Percentiles rank a stretch among this genome's conserved stretches.
Evolutionary conservation across 2,888 invertebrate genomes (phyloP).

Genomic region (Drosophila algonquin): DNA sequence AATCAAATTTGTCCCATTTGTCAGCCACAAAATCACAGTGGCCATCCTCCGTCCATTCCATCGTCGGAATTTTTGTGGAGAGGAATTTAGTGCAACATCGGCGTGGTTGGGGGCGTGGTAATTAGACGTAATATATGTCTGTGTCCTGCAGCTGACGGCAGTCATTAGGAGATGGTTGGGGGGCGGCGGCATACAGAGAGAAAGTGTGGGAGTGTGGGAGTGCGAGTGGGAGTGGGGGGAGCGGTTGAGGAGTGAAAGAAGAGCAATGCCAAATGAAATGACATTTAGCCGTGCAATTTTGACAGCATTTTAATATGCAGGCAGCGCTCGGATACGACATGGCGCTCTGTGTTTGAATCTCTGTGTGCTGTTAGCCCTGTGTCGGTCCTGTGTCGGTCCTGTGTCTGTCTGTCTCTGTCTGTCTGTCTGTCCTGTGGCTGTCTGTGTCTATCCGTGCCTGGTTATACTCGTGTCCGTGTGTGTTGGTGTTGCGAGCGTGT

Average conservation of each 20-base stretch:
- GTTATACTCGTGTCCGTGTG: not conserved
- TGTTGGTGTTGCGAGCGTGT: slow-evolving; percentile 8
- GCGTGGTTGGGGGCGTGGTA: slow-evolving; percentile 27
- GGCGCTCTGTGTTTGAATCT: not conserved
- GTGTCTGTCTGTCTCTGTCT: slow-evolving; percentile 1
- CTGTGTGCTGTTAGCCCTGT: not conserved
- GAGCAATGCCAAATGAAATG: slow-evolving; percentile 63
- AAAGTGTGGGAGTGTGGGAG: not conserved
- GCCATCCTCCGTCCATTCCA: not conserved
- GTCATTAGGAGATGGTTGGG: slow-evolving; percentile 1
- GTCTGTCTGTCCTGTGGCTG: no score
- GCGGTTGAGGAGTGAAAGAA: slow-evolving; percentile 17
- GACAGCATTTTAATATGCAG: slow-evolving; percentile 73
- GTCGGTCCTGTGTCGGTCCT: not conserved
- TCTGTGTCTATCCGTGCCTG: slow-evolving; percentile 4
- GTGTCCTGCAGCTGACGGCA: slow-evolving; percentile 51
- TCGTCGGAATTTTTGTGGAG: slow-evolving; percentile 1
- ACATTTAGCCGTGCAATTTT: slow-evolving; percentile 74
- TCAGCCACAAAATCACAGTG: slow-evolving; percentile 15
- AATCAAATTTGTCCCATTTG: slow-evolving; percentile 8
- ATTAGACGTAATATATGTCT: slow-evolving; percentile 58
- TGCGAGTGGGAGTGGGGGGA: not conserved
- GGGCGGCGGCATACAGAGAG: not conserved
- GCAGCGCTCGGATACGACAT: slow-evolving; percentile 31
- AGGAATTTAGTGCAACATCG: not conserved